These are phyloP conservation scores for Dendrophyllia cribrosa DNA, from an alignment of 64 coral and sea anemone genomes.

Conservation along the genomic window DNA sequence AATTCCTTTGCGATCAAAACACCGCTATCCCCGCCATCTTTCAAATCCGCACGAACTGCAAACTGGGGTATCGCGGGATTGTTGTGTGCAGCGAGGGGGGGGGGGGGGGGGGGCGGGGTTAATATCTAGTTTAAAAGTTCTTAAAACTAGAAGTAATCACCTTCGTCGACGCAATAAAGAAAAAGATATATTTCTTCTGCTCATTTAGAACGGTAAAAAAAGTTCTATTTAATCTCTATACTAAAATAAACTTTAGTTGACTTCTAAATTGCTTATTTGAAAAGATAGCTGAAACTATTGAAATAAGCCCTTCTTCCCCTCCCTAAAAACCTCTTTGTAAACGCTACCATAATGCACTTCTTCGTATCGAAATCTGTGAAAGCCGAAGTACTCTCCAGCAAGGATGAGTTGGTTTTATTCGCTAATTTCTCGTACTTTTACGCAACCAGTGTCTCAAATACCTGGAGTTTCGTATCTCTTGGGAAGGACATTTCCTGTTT, in stretches of 20 bases:
- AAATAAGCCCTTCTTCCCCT: background rate
- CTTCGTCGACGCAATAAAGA: no score
- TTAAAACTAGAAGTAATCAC: background rate
- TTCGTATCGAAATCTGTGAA: background rate
- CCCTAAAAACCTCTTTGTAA: background rate
- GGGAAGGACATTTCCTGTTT: conserved; percentile 10
- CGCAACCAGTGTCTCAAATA: background rate
- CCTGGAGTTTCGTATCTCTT: conserved; percentile 9
- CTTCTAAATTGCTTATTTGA: no score
- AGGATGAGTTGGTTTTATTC: conserved; percentile 32
- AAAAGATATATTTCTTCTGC: no score
- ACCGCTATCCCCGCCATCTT: background rate
- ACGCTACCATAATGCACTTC: conserved; percentile 7
- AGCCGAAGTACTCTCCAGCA: background rate
- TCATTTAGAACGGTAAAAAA: no score
- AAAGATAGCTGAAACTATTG: no score
- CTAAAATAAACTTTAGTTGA: no score
- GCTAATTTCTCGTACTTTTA: background rate
- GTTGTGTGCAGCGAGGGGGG: background rate
- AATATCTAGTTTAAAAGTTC: background rate
- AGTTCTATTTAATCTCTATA: no score
- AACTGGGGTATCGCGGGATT: background rate
- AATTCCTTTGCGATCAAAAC: background rate
- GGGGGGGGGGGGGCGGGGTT: background rate
- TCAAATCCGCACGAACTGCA: background rate